Conservation (phyloP, 2,888 invertebrate species). For the Temnothorax ravouxi region DNA sequence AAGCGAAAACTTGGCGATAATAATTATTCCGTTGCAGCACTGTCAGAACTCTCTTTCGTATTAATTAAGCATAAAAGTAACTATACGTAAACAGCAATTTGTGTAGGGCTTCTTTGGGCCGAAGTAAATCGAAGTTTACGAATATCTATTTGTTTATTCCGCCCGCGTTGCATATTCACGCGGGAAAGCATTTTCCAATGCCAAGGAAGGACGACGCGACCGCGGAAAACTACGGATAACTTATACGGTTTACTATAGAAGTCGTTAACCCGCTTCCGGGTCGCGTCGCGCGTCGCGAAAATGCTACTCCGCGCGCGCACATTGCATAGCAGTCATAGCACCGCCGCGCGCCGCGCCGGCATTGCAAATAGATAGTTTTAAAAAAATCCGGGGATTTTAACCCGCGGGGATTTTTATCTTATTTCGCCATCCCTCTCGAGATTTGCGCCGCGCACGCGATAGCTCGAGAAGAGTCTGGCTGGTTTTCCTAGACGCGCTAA, state of each 20-base stretch:
- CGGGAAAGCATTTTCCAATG: constrained; percentile 8
- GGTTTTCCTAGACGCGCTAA: not conserved
- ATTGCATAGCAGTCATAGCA: not conserved
- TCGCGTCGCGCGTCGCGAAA: not conserved
- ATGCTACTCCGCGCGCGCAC: not conserved
- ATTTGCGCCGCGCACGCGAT: constrained; percentile 30
- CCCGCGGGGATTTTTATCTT: constrained; percentile 52
- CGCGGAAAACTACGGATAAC: not conserved
- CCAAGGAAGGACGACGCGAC: not conserved
- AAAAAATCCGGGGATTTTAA: constrained; percentile 40
- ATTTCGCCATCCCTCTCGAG: constrained; percentile 46
- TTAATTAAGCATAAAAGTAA: constrained; percentile 41
- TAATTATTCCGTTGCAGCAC: constrained; percentile 34
- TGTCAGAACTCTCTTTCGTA: constrained; percentile 2
- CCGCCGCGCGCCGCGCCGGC: no score
- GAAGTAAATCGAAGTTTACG: not conserved
- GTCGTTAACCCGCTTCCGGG: constrained; percentile 36
- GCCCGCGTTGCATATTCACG: constrained; percentile 23
- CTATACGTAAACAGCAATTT: constrained; percentile 18
- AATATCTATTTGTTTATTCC: constrained; percentile 34
- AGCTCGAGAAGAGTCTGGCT: constrained; percentile 11
- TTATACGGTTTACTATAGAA: constrained; percentile 38
- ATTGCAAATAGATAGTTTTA: constrained; percentile 33
- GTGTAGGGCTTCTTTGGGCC: not conserved
- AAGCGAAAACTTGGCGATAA: constrained; percentile 37